Conservation (phyloP, 2,113 vertebrate genomes). For the Mugil cephalus region DNA sequence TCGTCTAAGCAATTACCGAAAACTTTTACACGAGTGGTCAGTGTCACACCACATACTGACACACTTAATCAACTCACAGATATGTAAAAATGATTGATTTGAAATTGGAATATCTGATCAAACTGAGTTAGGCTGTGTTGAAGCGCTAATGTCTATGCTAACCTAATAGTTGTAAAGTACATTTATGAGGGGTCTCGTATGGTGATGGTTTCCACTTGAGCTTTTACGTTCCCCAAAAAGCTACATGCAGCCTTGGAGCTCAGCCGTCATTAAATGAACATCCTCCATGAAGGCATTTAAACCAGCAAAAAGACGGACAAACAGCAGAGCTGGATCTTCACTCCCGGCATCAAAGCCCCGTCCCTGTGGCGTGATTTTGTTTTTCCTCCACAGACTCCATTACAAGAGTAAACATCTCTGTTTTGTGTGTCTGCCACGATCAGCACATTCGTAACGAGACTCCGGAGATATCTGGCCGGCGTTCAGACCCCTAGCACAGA, state of each 20-base stretch:
- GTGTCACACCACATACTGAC: too few species aligned
- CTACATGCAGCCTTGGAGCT: conserved; percentile 9
- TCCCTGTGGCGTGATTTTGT: conserved; percentile 55
- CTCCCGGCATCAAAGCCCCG: conserved; percentile 24
- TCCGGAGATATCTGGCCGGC: conserved; percentile 56
- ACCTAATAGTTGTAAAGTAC: too few species aligned
- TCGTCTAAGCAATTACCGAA: too few species aligned
- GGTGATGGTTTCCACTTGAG: conserved; percentile 8
- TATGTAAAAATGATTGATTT: too few species aligned
- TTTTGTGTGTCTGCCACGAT: conserved; percentile 36
- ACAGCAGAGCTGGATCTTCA: conserved; percentile 32
- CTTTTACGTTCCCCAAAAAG: neutral
- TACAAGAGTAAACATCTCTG: conserved; percentile 59
- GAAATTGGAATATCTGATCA: too few species aligned
- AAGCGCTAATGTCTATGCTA: too few species aligned
- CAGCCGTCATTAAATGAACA: conserved; percentile 52
- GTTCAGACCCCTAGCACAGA: conserved; percentile 28
- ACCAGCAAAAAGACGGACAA: neutral
- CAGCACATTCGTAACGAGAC: conserved; percentile 63
- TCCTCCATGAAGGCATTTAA: conserved; percentile 22
- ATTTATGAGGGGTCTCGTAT: neutral
- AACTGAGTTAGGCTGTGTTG: too few species aligned
- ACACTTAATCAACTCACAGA: too few species aligned
- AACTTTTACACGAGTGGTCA: too few species aligned
- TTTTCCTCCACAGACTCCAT: conserved; percentile 51